These are phyloP conservation scores for Dusona sp. DNA, from an alignment of 2,888 invertebrate genomes.

Conservation along the genomic window DNA sequence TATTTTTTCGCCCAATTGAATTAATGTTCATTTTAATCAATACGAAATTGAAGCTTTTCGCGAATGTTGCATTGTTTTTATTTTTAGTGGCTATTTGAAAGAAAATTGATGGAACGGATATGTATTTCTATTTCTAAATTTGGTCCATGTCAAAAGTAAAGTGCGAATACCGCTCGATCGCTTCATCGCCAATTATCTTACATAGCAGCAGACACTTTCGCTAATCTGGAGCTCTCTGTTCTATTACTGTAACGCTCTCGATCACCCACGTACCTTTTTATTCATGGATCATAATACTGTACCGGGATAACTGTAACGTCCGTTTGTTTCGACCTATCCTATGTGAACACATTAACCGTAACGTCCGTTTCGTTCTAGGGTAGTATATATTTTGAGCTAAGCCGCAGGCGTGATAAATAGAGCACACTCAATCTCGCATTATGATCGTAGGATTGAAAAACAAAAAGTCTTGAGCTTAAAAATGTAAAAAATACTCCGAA, in stretches of 20 bases:
- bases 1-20: neutral
- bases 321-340: conserved; percentile 56
- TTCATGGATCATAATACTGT: conserved; percentile 39
- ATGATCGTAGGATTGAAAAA: neutral
- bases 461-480: neutral
- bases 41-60: too few species aligned
- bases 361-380: conserved; percentile 46
- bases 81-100: too few species aligned
- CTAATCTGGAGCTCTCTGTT: conserved; percentile 48
- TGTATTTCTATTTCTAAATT: neutral
- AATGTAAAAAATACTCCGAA: neutral
- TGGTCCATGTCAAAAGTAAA: neutral
- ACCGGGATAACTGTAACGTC: conserved; percentile 64
- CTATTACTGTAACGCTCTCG: conserved; percentile 49
- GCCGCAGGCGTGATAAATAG: conserved; percentile 11
- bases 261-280: conserved; percentile 61
- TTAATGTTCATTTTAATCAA: too few species aligned
- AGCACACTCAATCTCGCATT: conserved; percentile 2
- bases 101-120: neutral
- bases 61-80: too few species aligned
- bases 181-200: conserved; percentile 41
- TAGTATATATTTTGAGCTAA: conserved; percentile 6
- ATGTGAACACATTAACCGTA: conserved; percentile 37
- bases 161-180: conserved; percentile 54
- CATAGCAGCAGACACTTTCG: conserved; percentile 29